These are phyloP conservation scores for Trichopoda pennipes DNA, from an alignment of 2,888 invertebrate species.

Conservation along the genomic window DNA sequence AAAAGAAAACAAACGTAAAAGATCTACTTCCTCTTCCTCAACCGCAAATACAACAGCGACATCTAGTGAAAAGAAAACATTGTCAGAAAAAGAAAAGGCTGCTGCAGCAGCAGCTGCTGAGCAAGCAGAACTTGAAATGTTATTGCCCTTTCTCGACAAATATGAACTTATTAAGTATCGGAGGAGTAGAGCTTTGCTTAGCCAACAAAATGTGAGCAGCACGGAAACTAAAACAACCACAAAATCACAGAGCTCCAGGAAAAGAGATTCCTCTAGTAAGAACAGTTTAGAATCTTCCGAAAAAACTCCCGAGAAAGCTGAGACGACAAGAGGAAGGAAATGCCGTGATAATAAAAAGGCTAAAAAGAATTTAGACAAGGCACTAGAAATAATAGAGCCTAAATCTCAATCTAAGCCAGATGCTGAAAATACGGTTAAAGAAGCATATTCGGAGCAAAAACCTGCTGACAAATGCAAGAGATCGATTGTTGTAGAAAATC, in stretches of 20 bases:
- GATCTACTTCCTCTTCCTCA: slow-evolving; percentile 58
- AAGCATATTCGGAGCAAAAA: slow-evolving; percentile 29
- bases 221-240: slow-evolving; percentile 80
- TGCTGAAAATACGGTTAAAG: not conserved
- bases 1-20: slow-evolving; percentile 68
- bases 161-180: slow-evolving; percentile 85
- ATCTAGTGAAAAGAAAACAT: slow-evolving; percentile 60
- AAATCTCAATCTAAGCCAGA: slow-evolving; percentile 63
- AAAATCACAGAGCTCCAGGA: slow-evolving; percentile 81
- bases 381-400: slow-evolving; percentile 68
- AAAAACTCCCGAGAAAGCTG: slow-evolving; percentile 72
- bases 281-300: slow-evolving; percentile 59
- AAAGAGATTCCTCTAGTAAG: slow-evolving; percentile 50
- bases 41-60: slow-evolving; percentile 39
- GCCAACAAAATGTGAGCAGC: slow-evolving; percentile 72
- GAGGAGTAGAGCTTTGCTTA: slow-evolving; percentile 82
- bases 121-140: slow-evolving; percentile 77
- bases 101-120: slow-evolving; percentile 75
- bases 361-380: slow-evolving; percentile 63
- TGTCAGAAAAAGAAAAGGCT: slow-evolving; percentile 70
- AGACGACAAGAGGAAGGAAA: slow-evolving; percentile 55
- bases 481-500: slow-evolving; percentile 37
- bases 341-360: slow-evolving; percentile 58
- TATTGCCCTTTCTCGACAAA: slow-evolving; percentile 82
- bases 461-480: slow-evolving; percentile 29